These are phyloP conservation scores for Psilanteris sp. DNA, from an alignment of 1,140 invertebrate species.

Conservation along the genomic window DNA sequence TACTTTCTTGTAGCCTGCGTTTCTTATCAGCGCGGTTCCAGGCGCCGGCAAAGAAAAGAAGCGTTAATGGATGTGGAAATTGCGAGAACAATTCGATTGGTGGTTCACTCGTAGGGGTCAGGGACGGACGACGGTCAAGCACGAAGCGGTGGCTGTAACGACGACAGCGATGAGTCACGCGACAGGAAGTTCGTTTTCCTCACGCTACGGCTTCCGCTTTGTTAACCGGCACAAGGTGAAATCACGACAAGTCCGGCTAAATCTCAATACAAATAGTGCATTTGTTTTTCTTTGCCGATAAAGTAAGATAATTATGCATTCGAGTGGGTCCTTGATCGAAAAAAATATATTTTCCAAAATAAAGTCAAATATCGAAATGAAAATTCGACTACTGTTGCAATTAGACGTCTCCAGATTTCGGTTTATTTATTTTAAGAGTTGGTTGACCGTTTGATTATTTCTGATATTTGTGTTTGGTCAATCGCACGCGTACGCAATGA, in stretches of 20 bases:
- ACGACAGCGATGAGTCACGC: conserved; percentile 69
- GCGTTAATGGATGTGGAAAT: conserved; percentile 62
- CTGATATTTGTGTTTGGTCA: too few species aligned
- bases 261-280: conserved; percentile 9
- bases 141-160: conserved; percentile 37
- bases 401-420: too few species aligned
- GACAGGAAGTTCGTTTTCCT: conserved; percentile 72
- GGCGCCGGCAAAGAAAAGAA: conserved; percentile 49
- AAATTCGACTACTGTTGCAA: too few species aligned
- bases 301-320: too few species aligned
- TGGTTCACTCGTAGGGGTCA: conserved; percentile 53
- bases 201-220: conserved; percentile 64
- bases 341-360: too few species aligned
- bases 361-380: too few species aligned
- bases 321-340: too few species aligned
- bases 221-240: conserved; percentile 73
- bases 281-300: too few species aligned
- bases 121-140: conserved; percentile 53
- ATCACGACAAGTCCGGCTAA: conserved; percentile 54
- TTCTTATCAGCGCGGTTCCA: conserved; percentile 43
- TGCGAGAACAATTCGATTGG: conserved; percentile 65
- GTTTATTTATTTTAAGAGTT: too few species aligned
- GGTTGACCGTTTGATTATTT: too few species aligned
- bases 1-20: conserved; percentile 27
- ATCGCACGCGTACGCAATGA: too few species aligned